phyloP scores from a whole-genome alignment of 1,140 invertebrate genomes.

The Philotrypesis tridentata region DNA sequence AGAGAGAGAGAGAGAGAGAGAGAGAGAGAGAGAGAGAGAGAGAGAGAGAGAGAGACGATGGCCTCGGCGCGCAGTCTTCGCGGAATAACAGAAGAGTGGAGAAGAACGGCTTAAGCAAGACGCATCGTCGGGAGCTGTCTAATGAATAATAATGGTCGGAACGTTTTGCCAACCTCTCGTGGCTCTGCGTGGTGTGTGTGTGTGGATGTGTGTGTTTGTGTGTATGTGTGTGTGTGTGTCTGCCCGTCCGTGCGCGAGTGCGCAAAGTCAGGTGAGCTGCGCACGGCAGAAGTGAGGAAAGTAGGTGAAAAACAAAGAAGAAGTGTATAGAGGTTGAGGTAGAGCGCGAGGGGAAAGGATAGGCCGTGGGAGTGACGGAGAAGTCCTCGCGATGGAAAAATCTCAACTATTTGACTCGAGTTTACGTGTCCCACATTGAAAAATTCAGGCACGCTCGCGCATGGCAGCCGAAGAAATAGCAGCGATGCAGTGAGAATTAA shows the following conservation, averaged over 20 bases:
- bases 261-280: background rate
- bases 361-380: background rate
- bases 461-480: background rate
- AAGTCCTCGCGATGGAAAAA: constrained; percentile 17
- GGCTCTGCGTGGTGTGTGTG: no score
- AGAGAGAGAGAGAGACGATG: no score
- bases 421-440: constrained; percentile 34
- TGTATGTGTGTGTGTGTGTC: background rate
- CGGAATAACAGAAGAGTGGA: constrained; percentile 8
- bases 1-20: no score
- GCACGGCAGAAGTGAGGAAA: background rate
- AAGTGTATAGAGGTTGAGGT: background rate
- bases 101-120: constrained; percentile 35
- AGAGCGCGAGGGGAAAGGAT: constrained; percentile 5
- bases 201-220: background rate
- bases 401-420: constrained; percentile 31
- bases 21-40: no score
- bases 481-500: background rate
- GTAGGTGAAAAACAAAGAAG: background rate
- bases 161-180: constrained; percentile 18
- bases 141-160: constrained; percentile 42
- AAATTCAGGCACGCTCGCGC: constrained; percentile 1
- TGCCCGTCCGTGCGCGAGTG: no score
- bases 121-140: constrained; percentile 23
- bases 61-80: background rate